Evolutionary conservation across 2,113 vertebrate species (phyloP), one percentile per base, ranked within the genome.

Genomic region (Brachyhypopomus occidentalis): DNA sequence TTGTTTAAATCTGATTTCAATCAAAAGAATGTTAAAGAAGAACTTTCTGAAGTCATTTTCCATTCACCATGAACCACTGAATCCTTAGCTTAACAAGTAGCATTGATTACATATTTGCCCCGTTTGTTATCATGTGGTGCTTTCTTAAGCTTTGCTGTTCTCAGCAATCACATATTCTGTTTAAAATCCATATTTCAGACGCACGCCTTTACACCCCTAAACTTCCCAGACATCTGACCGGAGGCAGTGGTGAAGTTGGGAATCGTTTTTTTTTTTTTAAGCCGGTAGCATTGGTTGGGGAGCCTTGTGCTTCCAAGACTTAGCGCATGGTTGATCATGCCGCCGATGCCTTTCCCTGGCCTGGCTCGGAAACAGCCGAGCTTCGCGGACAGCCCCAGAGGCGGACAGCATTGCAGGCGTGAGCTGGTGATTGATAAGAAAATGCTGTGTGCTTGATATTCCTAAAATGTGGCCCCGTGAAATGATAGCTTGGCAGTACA

Each of bases 241-340:
- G 72, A 38, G 63, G 19, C 9, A 70, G 66, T 20, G 20, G 23
- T 48, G 63, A 25, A 25, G 70, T 66, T 22, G 5, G 0, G 2
- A 12, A 3, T 23, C 23, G 1, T 23, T 8, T 36, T 3, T 1
- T 7, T 60, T 81, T 20, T 80, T 55, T 83, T 55, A 0, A 2
- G 64, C 75, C 76, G 81, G 78, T 41, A 81, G 63, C 63, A 84
- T 74, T 7, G 4, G 52, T 45, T 36, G 75, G 67, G 19, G 63
- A 77, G 69, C 75, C 12, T 23, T 25, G 66, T 70, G 73, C 20
- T 34, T 14, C 27, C 45, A 48, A 69, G 36, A 74, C 66, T 56
- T 34, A 19, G 74, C 73, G 59, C 85, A 86, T 84, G 85, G 82
- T 84, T 78, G 84, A 56, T 78, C 75, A 72, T 45, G 63, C 72